phyloP scores from a whole-genome alignment of 92 coral and sea anemone species.

The Actinernus sp. region DNA sequence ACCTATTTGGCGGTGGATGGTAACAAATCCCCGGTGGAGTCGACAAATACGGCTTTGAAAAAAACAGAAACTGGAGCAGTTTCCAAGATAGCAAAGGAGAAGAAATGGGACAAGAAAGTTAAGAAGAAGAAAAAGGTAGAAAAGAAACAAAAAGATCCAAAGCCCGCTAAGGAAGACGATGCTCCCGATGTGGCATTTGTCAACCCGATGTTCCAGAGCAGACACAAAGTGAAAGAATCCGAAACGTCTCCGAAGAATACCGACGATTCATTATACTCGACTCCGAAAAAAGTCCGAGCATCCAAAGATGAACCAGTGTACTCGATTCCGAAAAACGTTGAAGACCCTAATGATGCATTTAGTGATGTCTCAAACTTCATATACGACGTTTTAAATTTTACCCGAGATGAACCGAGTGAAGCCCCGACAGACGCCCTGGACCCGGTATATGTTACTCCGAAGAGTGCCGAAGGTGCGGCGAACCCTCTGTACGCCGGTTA shows the following conservation, averaged over 20 bases:
- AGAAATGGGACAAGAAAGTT: neutral
- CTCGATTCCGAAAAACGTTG: conserved; percentile 5
- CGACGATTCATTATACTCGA: neutral
- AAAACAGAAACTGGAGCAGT: neutral
- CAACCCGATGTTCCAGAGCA: conserved; percentile 36
- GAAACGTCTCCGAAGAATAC: neutral
- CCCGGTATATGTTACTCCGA: conserved; percentile 21
- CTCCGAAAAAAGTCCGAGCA: neutral
- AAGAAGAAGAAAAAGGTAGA: conserved; percentile 25
- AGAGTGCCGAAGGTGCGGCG: conserved; percentile 10
- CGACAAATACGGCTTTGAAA: too few relatives aligned
- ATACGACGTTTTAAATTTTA: neutral
- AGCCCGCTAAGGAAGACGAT: neutral
- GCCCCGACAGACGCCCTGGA: neutral
- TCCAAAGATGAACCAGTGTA: conserved; percentile 4
- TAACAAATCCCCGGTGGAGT: too few relatives aligned
- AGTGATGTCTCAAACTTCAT: conserved; percentile 1
- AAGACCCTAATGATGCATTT: neutral
- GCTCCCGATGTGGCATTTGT: conserved; percentile 14
- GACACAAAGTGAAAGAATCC: conserved; percentile 5
- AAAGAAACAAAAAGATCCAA: neutral
- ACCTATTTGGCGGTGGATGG: neutral
- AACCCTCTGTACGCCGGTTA: conserved; percentile 9
- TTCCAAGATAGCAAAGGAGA: neutral
- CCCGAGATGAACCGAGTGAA: neutral